Evolutionary conservation across 2,113 vertebrate genomes (phyloP), one percentile per base, ranked within the genome.

Genomic region (Phyllopteryx taeniolatus): DNA sequence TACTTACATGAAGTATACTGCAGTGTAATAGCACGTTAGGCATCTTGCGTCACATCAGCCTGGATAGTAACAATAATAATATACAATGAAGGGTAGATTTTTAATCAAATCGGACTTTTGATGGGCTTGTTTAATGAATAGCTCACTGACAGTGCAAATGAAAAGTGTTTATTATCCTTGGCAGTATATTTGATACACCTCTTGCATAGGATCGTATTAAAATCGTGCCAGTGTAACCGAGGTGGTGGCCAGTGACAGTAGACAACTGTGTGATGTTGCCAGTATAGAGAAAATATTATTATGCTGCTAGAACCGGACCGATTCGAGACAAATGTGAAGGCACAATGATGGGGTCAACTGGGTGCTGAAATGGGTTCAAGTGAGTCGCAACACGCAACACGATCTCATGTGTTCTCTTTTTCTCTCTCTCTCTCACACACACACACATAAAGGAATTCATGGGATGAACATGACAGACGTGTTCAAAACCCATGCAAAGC

Each of bases 311-410:
- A 61, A 51, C 14, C 51, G n/a, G 57, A 47, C 61, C 60, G 42
- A 60, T 51, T 75, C n/a, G 0, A 72, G 44, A 71, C 42, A 31
- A 22, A 63, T 54, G 67, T 75, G 73, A 73, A 72, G 10, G 39
- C 1, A n/a, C 67, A 64, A 43, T 75, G 64, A 76, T 62, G 47
- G 57, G 83, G 67, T 72, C 71, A 79, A 43, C 53, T 19, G 31
- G 76, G 71, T 68, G 74, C 62, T 56, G 49, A 75, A 82, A 74
- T 74, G 65, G 54, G 0, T 53, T 81, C 54, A 51, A 22, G 79
- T 78, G 80, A 79, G 44, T 67, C 68, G 39, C 57, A 67, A 71
- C 39, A 72, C 68, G 39, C 57, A 67, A 71, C 39, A 72, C 19
- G 20, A 1, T 49, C 13, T 49, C 47, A 0, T 14, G 14, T 14